These are phyloP conservation scores for Microplitis mediator DNA, from an alignment of 1,140 invertebrate genomes.

Conservation along the genomic window DNA sequence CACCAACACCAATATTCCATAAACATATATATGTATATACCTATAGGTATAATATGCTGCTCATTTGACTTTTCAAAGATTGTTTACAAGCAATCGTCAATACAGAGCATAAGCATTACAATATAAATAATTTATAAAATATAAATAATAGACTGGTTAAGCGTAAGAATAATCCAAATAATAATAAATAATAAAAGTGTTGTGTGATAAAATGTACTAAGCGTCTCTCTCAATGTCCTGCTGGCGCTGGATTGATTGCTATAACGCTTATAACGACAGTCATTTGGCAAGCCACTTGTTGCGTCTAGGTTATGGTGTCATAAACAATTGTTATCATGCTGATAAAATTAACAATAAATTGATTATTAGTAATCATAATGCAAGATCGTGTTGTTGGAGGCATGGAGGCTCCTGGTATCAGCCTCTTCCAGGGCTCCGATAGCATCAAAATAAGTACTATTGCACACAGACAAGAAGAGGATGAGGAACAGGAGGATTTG, in stretches of 20 bases:
- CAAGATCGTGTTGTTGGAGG: constrained; percentile 36
- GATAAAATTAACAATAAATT: constrained; percentile 35
- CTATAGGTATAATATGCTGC: constrained; percentile 36
- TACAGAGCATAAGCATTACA: background rate
- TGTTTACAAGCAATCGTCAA: constrained; percentile 50
- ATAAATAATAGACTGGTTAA: background rate
- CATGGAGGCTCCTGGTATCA: constrained; percentile 57
- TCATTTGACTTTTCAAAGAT: constrained; percentile 52
- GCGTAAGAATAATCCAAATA: background rate
- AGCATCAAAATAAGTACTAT: constrained; percentile 50
- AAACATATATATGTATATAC: background rate
- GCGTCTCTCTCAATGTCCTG: constrained; percentile 11
- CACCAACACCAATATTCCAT: constrained; percentile 33
- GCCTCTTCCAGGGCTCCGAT: constrained; percentile 55
- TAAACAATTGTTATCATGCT: constrained; percentile 57
- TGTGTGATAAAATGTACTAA: constrained; percentile 28
- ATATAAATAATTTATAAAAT: background rate
- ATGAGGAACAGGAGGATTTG: constrained; percentile 56
- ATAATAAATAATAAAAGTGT: background rate
- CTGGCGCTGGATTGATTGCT: constrained; percentile 16
- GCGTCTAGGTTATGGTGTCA: constrained; percentile 58
- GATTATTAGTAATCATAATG: constrained; percentile 31
- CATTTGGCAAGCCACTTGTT: constrained; percentile 53
- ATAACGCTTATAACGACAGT: constrained; percentile 13
- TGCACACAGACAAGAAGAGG: constrained; percentile 50